These are phyloP conservation scores for Paradisaea rubra DNA, from an alignment of 2,113 vertebrate genomes.

Conservation along the genomic window DNA sequence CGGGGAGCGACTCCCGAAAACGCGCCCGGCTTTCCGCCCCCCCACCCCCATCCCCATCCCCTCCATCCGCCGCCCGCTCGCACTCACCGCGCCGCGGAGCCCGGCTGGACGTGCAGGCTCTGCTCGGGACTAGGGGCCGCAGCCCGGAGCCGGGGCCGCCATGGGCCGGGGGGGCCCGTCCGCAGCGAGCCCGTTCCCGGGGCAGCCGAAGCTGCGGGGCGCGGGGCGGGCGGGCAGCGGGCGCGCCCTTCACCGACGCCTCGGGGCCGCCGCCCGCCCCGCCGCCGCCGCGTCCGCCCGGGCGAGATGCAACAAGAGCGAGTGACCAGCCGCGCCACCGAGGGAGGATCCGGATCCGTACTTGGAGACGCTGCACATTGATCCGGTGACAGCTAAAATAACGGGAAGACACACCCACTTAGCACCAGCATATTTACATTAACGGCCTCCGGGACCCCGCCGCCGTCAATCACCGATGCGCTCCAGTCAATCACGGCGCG, in stretches of 20 bases:
- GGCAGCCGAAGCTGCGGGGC: no score
- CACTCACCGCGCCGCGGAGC: no score
- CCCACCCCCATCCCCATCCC: not conserved
- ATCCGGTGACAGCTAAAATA: constrained; percentile 85
- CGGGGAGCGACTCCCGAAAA: constrained; percentile 45
- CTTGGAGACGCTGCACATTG: constrained; percentile 66
- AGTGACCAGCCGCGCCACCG: constrained; percentile 75
- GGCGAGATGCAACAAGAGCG: constrained; percentile 48
- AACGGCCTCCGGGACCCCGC: constrained; percentile 63
- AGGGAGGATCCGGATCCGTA: constrained; percentile 64
- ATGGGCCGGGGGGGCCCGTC: no score
- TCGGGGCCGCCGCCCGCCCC: not conserved
- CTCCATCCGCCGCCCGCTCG: not conserved
- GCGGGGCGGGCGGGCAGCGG: constrained; percentile 21
- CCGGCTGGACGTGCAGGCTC: no score
- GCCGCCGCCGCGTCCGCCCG: not conserved
- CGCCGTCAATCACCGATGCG: constrained; percentile 41
- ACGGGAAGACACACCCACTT: constrained; percentile 86
- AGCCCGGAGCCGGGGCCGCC: no score
- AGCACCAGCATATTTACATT: constrained; percentile 65
- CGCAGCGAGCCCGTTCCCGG: no score
- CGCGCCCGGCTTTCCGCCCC: not conserved
- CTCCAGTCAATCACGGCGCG: constrained; percentile 59
- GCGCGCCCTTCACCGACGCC: not conserved
- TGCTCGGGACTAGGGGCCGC: no score